Base-by-base conservation (phyloP, 2,888 invertebrate species). In the Galerucella calmariensis region DNA sequence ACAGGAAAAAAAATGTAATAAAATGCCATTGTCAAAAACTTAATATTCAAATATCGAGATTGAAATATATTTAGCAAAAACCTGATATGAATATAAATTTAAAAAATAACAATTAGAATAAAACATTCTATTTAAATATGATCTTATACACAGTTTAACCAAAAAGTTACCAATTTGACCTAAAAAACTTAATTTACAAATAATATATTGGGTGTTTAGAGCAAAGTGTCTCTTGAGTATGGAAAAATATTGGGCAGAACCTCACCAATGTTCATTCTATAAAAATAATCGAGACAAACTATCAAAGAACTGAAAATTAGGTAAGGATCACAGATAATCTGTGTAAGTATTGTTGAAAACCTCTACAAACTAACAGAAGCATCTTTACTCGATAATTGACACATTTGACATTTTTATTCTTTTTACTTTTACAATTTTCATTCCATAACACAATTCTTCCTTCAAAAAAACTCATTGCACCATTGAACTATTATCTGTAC, bases 11-110 rank as follows among this genome's bases (percentile, higher is more conserved):
- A 35, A 35, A 35, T 5, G 16, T 5, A 41, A 35, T 62, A 63
- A 63, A 63, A 41, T 35, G 2, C 63, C 35, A 35, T 12, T 14
- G 14, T 14, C 48, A 12, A 63, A 35, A 35, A 16, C 8, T 63
- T n/a, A 62, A 63, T 35, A 63, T 41, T 41, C 41, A 44, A 63
- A 63, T 41, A 67, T 53, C 16, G 44, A 63, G 5, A 66, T 66
- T 58, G 66, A 72, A 72, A 66, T 72, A 72, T 67, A 72, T 72
- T 72, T 72, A 72, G 72, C 72, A 72, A 72, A 71, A 72, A 72
- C 72, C 59, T 72, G 72, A 66, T 72, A 72, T 72, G 72, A 59
- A 71, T 72, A 72, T 72, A 72, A 72, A 66, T 72, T 65, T 71
- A 66, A 72, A 41, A 67, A 67, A 70, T 51, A 66, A 72, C 59